Conservation (phyloP, 2,797 vertebrate genomes). For the Anisognathus igniventris region DNA sequence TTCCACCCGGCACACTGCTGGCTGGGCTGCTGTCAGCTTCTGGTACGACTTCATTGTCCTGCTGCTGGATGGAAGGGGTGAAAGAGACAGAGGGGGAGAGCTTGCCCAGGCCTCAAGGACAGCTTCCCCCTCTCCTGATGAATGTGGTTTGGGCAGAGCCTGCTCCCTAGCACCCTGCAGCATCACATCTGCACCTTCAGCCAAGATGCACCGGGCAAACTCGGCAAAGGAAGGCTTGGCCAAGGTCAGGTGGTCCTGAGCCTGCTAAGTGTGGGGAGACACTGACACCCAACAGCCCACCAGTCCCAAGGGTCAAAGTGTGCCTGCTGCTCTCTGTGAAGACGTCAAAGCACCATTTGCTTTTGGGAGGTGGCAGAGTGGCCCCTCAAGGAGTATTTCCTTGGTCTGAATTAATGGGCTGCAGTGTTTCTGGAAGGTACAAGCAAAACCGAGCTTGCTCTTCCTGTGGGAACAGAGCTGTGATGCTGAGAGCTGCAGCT, state of each 20-base stretch:
- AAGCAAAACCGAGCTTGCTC: background rate
- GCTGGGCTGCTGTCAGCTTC: constrained; percentile 14
- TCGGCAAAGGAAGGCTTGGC: background rate
- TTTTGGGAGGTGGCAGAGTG: background rate
- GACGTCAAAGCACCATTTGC: background rate
- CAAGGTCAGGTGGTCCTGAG: background rate
- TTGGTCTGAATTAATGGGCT: background rate
- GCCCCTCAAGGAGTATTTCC: background rate
- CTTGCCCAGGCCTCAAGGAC: background rate
- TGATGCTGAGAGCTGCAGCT: background rate
- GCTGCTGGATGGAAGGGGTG: background rate
- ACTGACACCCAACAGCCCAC: rapidly evolving
- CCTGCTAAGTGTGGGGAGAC: rapidly evolving
- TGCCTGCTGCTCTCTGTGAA: no score
- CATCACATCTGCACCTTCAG: background rate
- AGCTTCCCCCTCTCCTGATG: rapidly evolving
- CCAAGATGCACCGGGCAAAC: background rate
- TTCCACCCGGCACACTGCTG: background rate
- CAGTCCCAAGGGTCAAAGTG: background rate
- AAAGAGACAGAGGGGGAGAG: background rate
- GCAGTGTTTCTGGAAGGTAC: background rate
- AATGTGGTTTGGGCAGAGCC: background rate
- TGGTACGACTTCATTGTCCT: constrained; percentile 60
- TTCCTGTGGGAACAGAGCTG: background rate
- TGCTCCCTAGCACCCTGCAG: background rate